A percentile compares a stretch with the other conserved stretches of the same genome.
phyloP scores from a whole-genome alignment of 2,797 vertebrate genomes.

The Spinibarbus caldwelli region DNA sequence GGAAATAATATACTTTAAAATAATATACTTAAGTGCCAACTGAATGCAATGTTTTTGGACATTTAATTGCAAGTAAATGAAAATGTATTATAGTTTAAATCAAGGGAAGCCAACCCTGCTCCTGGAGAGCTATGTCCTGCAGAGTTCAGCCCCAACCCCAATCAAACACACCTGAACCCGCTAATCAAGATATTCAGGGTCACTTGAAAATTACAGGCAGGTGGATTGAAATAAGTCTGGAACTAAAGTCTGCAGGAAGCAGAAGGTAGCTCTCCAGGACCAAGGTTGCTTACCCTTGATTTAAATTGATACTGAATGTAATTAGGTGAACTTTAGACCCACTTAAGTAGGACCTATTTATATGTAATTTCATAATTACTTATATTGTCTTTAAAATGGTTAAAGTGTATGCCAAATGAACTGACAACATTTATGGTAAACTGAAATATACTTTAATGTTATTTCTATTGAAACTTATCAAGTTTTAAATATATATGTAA shows the following conservation, averaged over 20 bases:
- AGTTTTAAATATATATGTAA: not conserved
- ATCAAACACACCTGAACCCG: not conserved
- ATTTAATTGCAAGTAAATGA: slow-evolving; percentile 3
- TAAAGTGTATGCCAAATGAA: not conserved
- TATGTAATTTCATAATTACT: not conserved
- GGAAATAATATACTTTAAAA: not conserved
- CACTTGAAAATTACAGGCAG: not conserved
- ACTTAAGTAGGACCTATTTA: too few species aligned
- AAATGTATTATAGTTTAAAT: slow-evolving; percentile 6
- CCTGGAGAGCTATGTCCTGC: not conserved
- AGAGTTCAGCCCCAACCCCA: not conserved
- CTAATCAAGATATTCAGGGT: not conserved
- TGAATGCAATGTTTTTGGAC: not conserved
- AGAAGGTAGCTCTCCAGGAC: not conserved
- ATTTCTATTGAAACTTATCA: not conserved
- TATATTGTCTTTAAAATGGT: not conserved
- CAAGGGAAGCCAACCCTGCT: not conserved
- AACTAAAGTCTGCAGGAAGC: not conserved
- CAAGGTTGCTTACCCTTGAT: not conserved
- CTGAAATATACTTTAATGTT: not conserved
- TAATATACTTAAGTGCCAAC: not conserved
- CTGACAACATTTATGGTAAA: not conserved
- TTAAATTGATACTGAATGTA: too few species aligned
- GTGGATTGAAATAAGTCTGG: not conserved
- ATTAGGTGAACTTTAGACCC: too few species aligned